Evolutionary conservation across 1,140 invertebrate genomes (phyloP).

Genomic region (Macrocentrus cingulum): DNA sequence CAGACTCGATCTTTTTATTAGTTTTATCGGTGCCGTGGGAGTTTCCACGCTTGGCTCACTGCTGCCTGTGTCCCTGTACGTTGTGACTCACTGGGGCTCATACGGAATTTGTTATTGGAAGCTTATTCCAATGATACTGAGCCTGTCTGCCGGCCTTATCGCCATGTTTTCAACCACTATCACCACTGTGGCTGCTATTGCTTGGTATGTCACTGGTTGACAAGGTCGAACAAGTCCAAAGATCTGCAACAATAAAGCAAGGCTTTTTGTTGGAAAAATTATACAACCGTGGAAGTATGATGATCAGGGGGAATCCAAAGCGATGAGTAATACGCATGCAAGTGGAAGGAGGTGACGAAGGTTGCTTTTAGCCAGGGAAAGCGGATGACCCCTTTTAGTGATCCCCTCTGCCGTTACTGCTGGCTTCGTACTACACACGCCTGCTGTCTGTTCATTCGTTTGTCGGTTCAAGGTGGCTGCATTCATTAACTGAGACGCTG

Average conservation of each 20-base stretch:
- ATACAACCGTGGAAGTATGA: too few relatives aligned
- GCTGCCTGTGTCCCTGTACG: slow-evolving; percentile 38
- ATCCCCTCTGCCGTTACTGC: slow-evolving; percentile 30
- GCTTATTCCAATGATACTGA: slow-evolving; percentile 34
- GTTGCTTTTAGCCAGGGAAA: slow-evolving; percentile 45
- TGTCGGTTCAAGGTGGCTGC: slow-evolving; percentile 58
- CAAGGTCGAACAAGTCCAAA: too few relatives aligned
- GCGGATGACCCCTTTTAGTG: slow-evolving; percentile 53
- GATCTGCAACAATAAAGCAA: background rate
- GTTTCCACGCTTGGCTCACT: slow-evolving; percentile 38
- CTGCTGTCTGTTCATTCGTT: slow-evolving; percentile 52
- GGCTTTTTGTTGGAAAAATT: too few relatives aligned
- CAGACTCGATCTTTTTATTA: slow-evolving; percentile 37
- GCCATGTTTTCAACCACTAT: slow-evolving; percentile 31
- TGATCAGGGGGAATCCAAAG: too few relatives aligned
- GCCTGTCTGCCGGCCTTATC: slow-evolving; percentile 33
- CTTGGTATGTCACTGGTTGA: slow-evolving; percentile 23
- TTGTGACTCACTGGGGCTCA: slow-evolving; percentile 37
- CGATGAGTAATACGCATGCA: background rate
- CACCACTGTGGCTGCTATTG: slow-evolving; percentile 31
- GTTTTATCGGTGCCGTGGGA: slow-evolving; percentile 34
- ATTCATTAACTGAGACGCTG: slow-evolving; percentile 50
- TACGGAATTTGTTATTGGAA: slow-evolving; percentile 40
- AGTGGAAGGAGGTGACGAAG: slow-evolving; percentile 15
- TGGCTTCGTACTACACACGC: slow-evolving; percentile 28